Evolutionary conservation across 2,113 vertebrate genomes (phyloP).

Genomic region (Pyxicephalus adspersus): DNA sequence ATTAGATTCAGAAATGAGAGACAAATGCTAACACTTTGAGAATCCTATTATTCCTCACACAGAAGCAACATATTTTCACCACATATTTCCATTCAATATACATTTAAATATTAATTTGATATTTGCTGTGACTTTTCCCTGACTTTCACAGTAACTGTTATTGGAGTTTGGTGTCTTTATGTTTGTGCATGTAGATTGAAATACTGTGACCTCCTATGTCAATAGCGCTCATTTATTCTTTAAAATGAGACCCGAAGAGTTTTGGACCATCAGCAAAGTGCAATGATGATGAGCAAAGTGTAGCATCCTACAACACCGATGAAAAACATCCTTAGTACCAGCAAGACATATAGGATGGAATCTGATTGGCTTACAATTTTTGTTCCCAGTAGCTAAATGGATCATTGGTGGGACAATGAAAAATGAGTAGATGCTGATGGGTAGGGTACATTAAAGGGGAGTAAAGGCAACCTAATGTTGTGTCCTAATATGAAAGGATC

Average conservation of each 20-base stretch:
- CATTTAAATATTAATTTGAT: conserved; percentile 57
- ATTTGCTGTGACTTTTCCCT: conserved; percentile 53
- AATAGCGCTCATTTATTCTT: not conserved
- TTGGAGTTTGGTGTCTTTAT: conserved; percentile 16
- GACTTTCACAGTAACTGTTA: conserved; percentile 46
- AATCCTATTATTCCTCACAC: conserved; percentile 49
- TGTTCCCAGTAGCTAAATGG: no score
- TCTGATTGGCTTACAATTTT: no score
- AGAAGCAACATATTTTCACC: conserved; percentile 41
- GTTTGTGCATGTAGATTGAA: conserved; percentile 26
- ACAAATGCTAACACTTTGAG: conserved; percentile 54
- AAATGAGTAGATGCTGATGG: no score
- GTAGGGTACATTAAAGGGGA: no score
- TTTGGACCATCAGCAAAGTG: no score
- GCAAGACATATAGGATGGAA: no score
- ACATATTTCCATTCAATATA: conserved; percentile 49
- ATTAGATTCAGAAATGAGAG: conserved; percentile 56
- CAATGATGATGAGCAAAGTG: no score
- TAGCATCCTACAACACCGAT: no score
- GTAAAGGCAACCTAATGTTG: no score
- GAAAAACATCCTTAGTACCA: no score
- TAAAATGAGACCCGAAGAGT: not conserved
- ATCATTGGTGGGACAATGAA: no score
- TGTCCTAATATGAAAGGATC: no score
- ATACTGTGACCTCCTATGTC: not conserved